phyloP scores from a whole-genome alignment of 2,113 vertebrate genomes.

The Barnardius zonarius region DNA sequence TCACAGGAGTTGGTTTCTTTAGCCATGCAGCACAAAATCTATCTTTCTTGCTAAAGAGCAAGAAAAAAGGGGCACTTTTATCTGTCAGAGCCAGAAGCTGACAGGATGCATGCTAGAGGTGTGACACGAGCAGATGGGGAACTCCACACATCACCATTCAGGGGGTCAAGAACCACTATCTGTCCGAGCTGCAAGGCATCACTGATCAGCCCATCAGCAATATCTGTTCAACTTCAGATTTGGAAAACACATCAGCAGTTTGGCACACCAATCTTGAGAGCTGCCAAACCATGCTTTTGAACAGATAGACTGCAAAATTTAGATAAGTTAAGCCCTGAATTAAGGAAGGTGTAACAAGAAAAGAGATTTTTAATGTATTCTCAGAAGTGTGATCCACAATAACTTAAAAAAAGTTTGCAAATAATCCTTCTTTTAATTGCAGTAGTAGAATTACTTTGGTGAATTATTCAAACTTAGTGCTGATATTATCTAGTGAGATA shows the following conservation, averaged over 20 bases:
- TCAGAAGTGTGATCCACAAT: not conserved
- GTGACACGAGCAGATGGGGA: not conserved
- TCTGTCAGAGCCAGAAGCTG: not conserved
- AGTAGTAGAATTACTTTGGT: not conserved
- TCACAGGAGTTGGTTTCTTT: not conserved
- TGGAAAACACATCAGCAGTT: not conserved
- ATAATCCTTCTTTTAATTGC: slow-evolving; percentile 22
- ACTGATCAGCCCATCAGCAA: not conserved
- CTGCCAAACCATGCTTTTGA: not conserved
- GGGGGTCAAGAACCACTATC: not conserved
- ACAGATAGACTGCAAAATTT: not conserved
- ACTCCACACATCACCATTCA: accelerated
- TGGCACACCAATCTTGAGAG: not conserved
- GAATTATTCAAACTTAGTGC: not conserved
- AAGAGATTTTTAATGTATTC: not conserved
- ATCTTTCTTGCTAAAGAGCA: not conserved
- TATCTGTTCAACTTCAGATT: not conserved
- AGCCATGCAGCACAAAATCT: not conserved
- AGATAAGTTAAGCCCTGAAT: not conserved
- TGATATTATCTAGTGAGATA: not conserved
- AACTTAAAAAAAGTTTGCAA: not conserved
- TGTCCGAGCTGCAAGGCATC: accelerated
- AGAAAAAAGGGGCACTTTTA: not conserved
- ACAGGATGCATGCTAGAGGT: not conserved
- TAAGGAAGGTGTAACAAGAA: not conserved